phyloP scores from a whole-genome alignment of 2,888 invertebrate species.

The Theodoxus fluviatilis region DNA sequence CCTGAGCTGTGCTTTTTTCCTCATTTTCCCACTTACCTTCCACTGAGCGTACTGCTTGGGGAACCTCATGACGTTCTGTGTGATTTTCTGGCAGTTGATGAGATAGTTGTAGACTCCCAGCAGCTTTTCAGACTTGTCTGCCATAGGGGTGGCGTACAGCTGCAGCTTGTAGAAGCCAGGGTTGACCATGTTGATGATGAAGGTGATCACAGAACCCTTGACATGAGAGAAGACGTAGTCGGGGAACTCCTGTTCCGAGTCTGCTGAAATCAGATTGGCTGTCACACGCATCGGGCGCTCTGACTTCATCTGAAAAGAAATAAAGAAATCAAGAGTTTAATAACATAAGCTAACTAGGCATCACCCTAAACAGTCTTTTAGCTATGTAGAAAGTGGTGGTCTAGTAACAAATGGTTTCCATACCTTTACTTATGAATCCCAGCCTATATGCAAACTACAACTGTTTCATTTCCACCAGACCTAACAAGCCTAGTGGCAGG shows the following conservation, averaged over 20 bases:
- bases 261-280: constrained; percentile 62
- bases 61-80: constrained; percentile 52
- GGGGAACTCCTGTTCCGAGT: constrained; percentile 51
- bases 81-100: constrained; percentile 56
- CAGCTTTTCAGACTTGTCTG: constrained; percentile 60
- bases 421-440: too few species aligned
- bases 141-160: constrained; percentile 60
- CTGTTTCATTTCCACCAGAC: too few species aligned
- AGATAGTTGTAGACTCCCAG: constrained; percentile 66
- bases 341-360: too few species aligned
- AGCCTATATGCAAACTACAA: too few species aligned
- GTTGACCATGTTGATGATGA: constrained; percentile 54
- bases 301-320: constrained; percentile 49
- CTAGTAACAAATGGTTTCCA: too few species aligned
- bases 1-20: too few species aligned
- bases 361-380: too few species aligned
- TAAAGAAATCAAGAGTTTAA: too few species aligned
- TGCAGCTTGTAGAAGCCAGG: constrained; percentile 65
- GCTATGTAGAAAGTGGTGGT: too few species aligned
- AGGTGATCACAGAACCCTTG: constrained; percentile 47
- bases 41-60: constrained; percentile 66
- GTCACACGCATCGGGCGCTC: constrained; percentile 60
- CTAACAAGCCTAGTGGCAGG: too few species aligned
- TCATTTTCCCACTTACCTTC: too few species aligned
- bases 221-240: constrained; percentile 63